Base-by-base conservation (phyloP, 2,113 vertebrate species). In the Rallus limicola region DNA sequence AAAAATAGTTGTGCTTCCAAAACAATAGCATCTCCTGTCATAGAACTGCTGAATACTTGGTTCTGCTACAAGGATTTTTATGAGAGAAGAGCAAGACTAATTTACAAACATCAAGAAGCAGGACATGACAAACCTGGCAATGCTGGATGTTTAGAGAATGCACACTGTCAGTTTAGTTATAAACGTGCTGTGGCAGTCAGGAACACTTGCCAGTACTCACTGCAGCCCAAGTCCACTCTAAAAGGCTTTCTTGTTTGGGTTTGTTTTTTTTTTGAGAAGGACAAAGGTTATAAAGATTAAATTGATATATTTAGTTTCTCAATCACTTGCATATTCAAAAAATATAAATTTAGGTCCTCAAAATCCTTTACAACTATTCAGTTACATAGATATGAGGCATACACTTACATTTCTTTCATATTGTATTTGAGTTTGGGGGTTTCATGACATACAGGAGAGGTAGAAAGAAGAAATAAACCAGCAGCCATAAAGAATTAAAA, bases 1-100 rank as follows among this genome's bases (percentile, higher is more conserved):
- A 84, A 94, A 95, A 95, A 82, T 82, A 91, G 48, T 62, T 79
- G 58, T 74, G 83, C 28, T 71, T 95, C 83, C 90, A 87, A 76
- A 88, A 92, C 58, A 82, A 95, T 78, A 88, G 93, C n/a, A 46
- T 94, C 62, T 88, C 46, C 60, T 93, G 90, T 82, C 87, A 94
- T 2, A 93, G 87, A 95, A 64, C 11, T 94, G 76, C 69, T 97
- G 85, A 85, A 64, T 64, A 86, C 72, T 96, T 82, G 34, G 76
- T 94, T 96, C 82, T 94, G 85, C 92, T 82, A 97, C 90, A 21
- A 75, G 38, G 77, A 89, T 87, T 94, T 93, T 96, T 97, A 97
- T 59, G 75, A 95, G 64, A 94, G 70, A 89, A 77, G 31, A 97
- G 60, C 58, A 90, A 96, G 81, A 74, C 67, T 95, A 91, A 84